Evolutionary conservation across 2,888 invertebrate genomes (phyloP), one percentile per base, ranked within the genome.

Genomic region (Aspidiotus rigidus): DNA sequence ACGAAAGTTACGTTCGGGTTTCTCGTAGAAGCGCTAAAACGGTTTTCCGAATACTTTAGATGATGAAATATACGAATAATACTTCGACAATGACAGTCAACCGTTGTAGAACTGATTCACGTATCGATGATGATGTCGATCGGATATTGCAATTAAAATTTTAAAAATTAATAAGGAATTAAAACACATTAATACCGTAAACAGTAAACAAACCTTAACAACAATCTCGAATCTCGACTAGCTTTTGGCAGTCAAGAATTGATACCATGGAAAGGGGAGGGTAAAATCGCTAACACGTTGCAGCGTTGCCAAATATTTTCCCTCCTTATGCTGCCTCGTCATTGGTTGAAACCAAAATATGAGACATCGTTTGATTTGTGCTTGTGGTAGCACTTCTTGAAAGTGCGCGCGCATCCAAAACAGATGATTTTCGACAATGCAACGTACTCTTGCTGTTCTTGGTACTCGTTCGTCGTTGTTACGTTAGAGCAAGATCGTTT

Each of bases 121-220:
- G 15, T 57, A n/a, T 57, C 28, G 11, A 11, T 15, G 59, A 54
- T 69, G 49, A 41, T 28, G 54, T 56, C 53, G 16, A 39, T 15
- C 15, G 39, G 42, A 69, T 62, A 54, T 53, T 61, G 28, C n/a
- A 42, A 62, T 69, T 69, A 54, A 69, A 49, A 54, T 69, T 56
- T 17, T 49, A 40, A 62, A 53, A 62, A 40, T 62, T 56, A 28
- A 61, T 41, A 62, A 54, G 59, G 55, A 62, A 54, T 69, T 54
- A 53, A 69, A 69, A 69, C 62, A 62, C 62, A 56, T 62, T 62
- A 69, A 57, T 62, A 69, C 69, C 63, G 69, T 62, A 69, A 69
- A 69, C 62, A 69, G 69, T 69, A 69, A 69, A 69, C 69, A 69
- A 69, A 69, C 62, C 62, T 63, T 62, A 69, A 69, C 69, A 69